Percentiles rank a stretch among this genome's conserved stretches.
phyloP scores from a whole-genome alignment of 2,797 vertebrate genomes.

The Malacoraja senta region DNA sequence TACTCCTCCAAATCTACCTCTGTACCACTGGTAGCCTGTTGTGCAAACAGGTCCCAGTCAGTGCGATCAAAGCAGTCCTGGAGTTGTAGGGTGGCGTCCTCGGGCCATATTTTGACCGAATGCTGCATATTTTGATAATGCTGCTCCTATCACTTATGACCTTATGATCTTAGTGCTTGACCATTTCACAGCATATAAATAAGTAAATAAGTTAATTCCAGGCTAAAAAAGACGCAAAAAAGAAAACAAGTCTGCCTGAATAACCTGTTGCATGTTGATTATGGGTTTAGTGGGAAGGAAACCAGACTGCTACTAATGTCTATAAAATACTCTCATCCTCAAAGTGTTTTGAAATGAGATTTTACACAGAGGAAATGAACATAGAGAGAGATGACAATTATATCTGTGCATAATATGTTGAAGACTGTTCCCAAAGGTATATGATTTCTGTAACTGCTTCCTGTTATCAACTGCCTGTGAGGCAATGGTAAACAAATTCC shows the following conservation, averaged over 20 bases:
- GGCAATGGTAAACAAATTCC: constrained; percentile 8
- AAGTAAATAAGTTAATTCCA: neutral
- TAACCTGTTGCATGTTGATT: too few species aligned
- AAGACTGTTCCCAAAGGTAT: neutral
- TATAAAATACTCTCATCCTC: neutral
- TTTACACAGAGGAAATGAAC: constrained; percentile 4
- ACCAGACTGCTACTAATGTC: neutral
- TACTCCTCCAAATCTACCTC: too few species aligned
- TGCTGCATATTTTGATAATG: too few species aligned
- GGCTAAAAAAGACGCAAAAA: neutral
- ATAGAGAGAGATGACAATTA: constrained; percentile 11
- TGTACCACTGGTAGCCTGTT: too few species aligned
- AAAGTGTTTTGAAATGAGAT: neutral
- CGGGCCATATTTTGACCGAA: too few species aligned
- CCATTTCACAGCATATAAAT: neutral
- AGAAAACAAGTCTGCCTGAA: neutral
- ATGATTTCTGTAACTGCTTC: constrained; percentile 16
- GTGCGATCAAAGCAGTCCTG: too few species aligned
- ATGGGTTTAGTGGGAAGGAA: neutral
- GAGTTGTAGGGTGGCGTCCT: too few species aligned
- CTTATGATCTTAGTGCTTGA: neutral
- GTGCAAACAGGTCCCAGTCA: too few species aligned
- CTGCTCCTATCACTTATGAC: too few species aligned
- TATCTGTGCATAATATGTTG: neutral
- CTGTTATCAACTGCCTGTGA: constrained; percentile 12